Evolutionary conservation across 2,888 invertebrate genomes (phyloP).

Genomic region (Scelioninae gen. 2): DNA sequence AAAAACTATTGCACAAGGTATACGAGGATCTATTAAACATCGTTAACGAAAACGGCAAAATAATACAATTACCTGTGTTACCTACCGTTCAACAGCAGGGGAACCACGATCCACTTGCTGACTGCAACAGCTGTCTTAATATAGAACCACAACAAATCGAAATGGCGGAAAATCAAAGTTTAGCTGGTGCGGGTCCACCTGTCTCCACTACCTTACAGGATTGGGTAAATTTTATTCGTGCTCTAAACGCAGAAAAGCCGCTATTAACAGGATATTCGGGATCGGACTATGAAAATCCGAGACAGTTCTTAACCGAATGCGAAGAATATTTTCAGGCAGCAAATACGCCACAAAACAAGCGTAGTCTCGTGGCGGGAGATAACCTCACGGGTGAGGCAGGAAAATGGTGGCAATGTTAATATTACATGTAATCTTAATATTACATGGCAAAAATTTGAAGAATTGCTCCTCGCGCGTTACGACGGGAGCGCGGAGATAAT

Average conservation of each 20-base stretch:
- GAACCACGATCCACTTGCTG: too few relatives aligned
- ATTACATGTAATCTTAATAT: conserved; percentile 12
- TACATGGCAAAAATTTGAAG: conserved; percentile 27
- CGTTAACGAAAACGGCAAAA: too few relatives aligned
- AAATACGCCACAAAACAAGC: background rate
- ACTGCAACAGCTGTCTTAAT: too few relatives aligned
- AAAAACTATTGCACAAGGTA: background rate
- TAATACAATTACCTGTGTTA: too few relatives aligned
- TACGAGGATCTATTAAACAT: background rate
- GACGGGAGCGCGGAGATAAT: background rate
- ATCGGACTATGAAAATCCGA: background rate
- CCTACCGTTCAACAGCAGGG: too few relatives aligned
- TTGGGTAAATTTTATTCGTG: background rate
- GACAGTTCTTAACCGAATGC: background rate
- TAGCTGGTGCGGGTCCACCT: background rate
- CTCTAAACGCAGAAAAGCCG: conserved; percentile 1
- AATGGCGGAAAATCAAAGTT: too few relatives aligned
- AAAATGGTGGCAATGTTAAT: conserved; percentile 17
- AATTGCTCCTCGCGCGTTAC: conserved; percentile 8
- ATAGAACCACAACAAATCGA: background rate
- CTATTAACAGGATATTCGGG: background rate
- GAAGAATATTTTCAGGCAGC: background rate
- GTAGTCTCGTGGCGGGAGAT: background rate
- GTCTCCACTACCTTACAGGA: background rate
- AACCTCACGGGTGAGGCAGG: background rate